Evolutionary conservation across 2,113 vertebrate species (phyloP).

Genomic region (Rynchops niger): DNA sequence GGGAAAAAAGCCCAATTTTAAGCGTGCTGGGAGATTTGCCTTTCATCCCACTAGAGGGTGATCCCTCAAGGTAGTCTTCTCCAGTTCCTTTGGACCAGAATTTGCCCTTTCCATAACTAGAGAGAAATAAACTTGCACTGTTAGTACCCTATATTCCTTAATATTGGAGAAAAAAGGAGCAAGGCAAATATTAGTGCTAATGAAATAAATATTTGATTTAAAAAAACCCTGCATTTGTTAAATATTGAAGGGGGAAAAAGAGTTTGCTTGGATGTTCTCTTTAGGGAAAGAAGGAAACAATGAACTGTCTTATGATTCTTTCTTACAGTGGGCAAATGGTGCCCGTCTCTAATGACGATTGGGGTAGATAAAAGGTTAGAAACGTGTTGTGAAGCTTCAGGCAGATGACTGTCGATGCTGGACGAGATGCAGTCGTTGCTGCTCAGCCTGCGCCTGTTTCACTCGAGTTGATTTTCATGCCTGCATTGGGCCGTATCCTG

Average conservation of each 20-base stretch:
- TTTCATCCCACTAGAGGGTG: slow-evolving; percentile 16
- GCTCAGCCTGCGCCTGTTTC: neutral
- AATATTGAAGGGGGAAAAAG: neutral
- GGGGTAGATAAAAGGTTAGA: neutral
- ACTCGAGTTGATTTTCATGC: neutral
- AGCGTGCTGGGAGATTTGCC: neutral
- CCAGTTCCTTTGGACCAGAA: neutral
- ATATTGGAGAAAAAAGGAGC: neutral
- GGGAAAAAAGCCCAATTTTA: neutral
- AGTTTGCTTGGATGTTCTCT: neutral
- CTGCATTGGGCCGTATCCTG: fast-evolving
- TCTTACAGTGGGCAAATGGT: neutral
- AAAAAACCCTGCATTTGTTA: neutral
- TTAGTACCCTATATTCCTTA: neutral
- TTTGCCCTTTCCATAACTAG: neutral
- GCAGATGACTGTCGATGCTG: neutral
- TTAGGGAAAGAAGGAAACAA: neutral
- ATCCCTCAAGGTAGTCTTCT: slow-evolving; percentile 2
- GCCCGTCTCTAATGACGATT: neutral
- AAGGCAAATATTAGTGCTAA: neutral
- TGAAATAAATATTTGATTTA: neutral
- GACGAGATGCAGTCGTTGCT: neutral
- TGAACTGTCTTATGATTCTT: fast-evolving
- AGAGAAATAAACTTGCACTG: neutral
- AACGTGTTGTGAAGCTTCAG: neutral